These are phyloP conservation scores for Tribolium freemani DNA, from an alignment of 2,888 invertebrate species.

Conservation along the genomic window DNA sequence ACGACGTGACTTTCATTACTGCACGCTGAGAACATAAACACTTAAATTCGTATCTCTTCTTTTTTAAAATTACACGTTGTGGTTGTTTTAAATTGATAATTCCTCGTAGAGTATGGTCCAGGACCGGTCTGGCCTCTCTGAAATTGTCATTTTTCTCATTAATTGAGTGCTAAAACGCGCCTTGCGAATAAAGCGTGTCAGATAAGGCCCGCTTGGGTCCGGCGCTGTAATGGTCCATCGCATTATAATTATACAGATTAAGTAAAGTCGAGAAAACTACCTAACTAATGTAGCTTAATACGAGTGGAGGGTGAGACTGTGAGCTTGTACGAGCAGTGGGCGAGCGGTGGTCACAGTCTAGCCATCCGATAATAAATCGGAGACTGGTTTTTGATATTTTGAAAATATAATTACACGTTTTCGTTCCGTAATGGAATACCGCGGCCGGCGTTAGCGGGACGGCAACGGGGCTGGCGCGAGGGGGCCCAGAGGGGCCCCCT, in stretches of 20 bases:
- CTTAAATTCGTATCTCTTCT: constrained; percentile 4
- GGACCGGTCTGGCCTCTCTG: neutral
- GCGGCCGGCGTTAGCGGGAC: constrained; percentile 34
- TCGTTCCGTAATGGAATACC: constrained; percentile 66
- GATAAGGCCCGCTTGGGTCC: constrained; percentile 49
- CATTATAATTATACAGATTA: constrained; percentile 67
- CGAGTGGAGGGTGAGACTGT: constrained; percentile 60
- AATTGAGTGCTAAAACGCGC: constrained; percentile 3
- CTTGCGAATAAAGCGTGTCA: too few species aligned
- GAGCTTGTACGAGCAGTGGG: constrained; percentile 29
- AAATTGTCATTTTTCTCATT: neutral
- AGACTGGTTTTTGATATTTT: constrained; percentile 68
- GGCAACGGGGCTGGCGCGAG: constrained; percentile 4
- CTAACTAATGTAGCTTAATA: constrained; percentile 68
- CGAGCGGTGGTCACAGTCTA: constrained; percentile 58
- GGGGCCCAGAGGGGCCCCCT: constrained; percentile 1
- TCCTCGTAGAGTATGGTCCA: neutral
- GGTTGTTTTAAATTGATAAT: constrained; percentile 14
- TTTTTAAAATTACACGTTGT: constrained; percentile 8
- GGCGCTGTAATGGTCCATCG: constrained; percentile 58
- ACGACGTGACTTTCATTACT: constrained; percentile 31
- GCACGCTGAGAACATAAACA: constrained; percentile 30
- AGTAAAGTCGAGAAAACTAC: constrained; percentile 67
- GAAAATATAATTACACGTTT: constrained; percentile 67
- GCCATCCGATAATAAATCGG: constrained; percentile 71